Base-by-base conservation (phyloP, 2,888 invertebrate genomes). In the Andrena flavipes region DNA sequence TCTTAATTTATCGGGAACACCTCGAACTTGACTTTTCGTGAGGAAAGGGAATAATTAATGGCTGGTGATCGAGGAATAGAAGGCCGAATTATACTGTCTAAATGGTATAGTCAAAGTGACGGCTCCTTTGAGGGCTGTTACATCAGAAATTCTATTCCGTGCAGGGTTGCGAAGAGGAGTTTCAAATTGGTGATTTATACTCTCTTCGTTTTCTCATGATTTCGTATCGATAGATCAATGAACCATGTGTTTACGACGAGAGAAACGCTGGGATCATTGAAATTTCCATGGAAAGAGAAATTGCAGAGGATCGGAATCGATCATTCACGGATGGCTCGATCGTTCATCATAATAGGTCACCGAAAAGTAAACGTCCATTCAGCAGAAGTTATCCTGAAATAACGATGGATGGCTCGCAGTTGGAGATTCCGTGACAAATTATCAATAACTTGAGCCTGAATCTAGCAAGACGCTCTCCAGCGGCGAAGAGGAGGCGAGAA, bases 351-450 rank as follows among this genome's bases (percentile, higher is more conserved):
- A 73, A 83, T 73, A 63, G 69, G 64, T 74, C 72, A 72, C 33
- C 54, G 73, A 79, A 77, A 86, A 88, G 78, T 65, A 51, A 54
- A 72, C 56, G 64, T n/a, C 16, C 51, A 54, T 30, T 67, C 54
- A 51, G 75, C 75, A 30, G 69, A 67, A 73, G 82, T 83, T 70
- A 69, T 62, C 65, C 30, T 63, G 54, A 73, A 67, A 67, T 75
- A 82, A 88, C 81, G 90, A 90, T 90, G 89, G 82, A 85, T 72
- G 71, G 82, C 60, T 77, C 71, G 82, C 82, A 75, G 91, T 87
- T 75, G 83, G 84, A 85, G 88, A 87, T 87, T 84, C 78, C 77
- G 84, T 91, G 90, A 90, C 90, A 90, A 90, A 90, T 90, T 90
- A 90, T 91, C 91, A 91, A 90, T 91, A 91, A 91, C 87, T 89